Evolutionary conservation across 2,797 vertebrate genomes (phyloP).

Genomic region (Pterois miles): DNA sequence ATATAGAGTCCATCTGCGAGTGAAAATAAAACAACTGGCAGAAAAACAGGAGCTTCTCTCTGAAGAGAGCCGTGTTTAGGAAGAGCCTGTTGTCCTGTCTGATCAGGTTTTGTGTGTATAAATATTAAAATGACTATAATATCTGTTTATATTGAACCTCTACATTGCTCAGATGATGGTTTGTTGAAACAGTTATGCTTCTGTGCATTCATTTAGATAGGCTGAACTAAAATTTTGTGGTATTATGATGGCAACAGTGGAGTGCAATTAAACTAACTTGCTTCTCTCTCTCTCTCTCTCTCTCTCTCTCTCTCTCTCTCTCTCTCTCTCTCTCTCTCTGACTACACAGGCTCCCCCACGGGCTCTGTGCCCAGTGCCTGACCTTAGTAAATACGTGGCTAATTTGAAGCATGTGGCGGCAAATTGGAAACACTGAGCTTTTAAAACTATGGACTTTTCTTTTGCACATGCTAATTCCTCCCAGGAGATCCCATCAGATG

Average conservation of each 20-base stretch:
- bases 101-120: background rate
- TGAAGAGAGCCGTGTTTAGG: constrained; percentile 17
- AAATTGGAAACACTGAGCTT: constrained; percentile 93
- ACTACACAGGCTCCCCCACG: constrained; percentile 77
- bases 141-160: constrained; percentile 18
- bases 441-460: constrained; percentile 90
- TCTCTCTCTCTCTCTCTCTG: background rate
- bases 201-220: constrained; percentile 44
- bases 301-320: background rate
- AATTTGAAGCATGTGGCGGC: constrained; percentile 92
- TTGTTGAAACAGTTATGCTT: constrained; percentile 42
- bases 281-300: constrained; percentile 11
- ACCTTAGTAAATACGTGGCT: constrained; percentile 92
- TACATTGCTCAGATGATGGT: constrained; percentile 1
- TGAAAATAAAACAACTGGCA: constrained; percentile 33
- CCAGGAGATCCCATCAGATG: constrained; percentile 86
- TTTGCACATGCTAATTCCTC: constrained; percentile 90
- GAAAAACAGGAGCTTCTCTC: constrained; percentile 24
- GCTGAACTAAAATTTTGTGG: constrained; percentile 32
- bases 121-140: constrained; percentile 22
- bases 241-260: constrained; percentile 35
- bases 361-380: constrained; percentile 85
- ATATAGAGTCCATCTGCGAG: constrained; percentile 6
- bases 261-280: constrained; percentile 49
- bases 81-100: background rate